Conservation (phyloP, 2,888 invertebrate species). For the Hydropsyche betteni region DNA sequence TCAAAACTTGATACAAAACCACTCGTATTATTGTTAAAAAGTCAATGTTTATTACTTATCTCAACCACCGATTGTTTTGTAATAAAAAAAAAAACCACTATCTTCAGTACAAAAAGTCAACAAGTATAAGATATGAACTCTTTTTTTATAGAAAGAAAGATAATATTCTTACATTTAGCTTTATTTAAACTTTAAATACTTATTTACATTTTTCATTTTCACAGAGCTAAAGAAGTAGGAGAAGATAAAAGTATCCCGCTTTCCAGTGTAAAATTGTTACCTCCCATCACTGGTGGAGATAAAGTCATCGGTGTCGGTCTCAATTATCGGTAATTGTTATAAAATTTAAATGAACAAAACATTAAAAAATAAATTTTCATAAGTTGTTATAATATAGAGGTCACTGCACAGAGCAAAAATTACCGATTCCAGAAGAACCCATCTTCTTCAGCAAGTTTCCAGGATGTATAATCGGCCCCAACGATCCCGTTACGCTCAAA, state of each 20-base stretch:
- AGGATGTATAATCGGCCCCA: slow-evolving; percentile 79
- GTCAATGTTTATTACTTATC: too few relatives aligned
- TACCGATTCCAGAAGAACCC: slow-evolving; percentile 77
- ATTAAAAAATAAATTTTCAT: too few relatives aligned
- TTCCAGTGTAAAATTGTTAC: slow-evolving; percentile 68
- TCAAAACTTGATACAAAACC: too few relatives aligned
- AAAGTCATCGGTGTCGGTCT: slow-evolving; percentile 87
- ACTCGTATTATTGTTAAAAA: not conserved
- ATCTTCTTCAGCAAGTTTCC: slow-evolving; percentile 90
- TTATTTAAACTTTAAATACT: not conserved
- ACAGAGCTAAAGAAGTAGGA: slow-evolving; percentile 48
- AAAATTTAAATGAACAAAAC: not conserved
- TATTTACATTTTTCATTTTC: slow-evolving; percentile 27
- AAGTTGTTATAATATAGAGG: slow-evolving; percentile 60
- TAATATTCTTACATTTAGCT: not conserved
- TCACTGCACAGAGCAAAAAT: slow-evolving; percentile 85
- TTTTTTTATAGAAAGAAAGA: too few relatives aligned
- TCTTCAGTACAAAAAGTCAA: too few relatives aligned
- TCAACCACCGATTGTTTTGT: too few relatives aligned
- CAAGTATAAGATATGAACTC: too few relatives aligned
- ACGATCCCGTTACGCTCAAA: slow-evolving; percentile 68
- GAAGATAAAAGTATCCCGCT: slow-evolving; percentile 53
- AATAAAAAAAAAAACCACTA: not conserved
- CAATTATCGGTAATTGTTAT: slow-evolving; percentile 69
- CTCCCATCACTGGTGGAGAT: slow-evolving; percentile 82